Evolutionary conservation across 2,888 invertebrate species (phyloP).

Genomic region (Pollenia griseotomentosa): DNA sequence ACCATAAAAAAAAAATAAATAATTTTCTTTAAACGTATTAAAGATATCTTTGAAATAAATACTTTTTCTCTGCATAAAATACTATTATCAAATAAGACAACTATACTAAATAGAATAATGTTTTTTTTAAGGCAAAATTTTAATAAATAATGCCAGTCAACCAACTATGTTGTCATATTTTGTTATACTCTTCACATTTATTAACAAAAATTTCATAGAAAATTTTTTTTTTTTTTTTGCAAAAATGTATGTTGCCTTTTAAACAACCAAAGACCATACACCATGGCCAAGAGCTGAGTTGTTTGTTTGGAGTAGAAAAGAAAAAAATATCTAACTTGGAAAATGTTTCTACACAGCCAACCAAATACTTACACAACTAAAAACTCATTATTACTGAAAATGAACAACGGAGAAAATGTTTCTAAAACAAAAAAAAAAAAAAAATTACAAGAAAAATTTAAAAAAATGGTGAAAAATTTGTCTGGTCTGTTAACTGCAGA

Average conservation of each 20-base stretch:
- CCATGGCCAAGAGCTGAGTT: slow-evolving; percentile 36
- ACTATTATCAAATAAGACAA: no score
- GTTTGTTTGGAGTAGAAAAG: background rate
- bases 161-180: slow-evolving; percentile 24
- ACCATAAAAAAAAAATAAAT: no score
- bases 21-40: no score
- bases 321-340: background rate
- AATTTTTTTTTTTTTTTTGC: background rate
- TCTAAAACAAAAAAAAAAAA: slow-evolving; percentile 4
- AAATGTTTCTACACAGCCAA: background rate
- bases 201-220: background rate
- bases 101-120: background rate
- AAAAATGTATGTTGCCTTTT: background rate
- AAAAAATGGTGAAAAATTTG: slow-evolving; percentile 36
- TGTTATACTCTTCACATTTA: slow-evolving; percentile 24
- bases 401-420: background rate
- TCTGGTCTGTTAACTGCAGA: slow-evolving; percentile 60
- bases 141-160: slow-evolving; percentile 34
- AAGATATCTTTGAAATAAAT: no score
- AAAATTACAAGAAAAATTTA: background rate
- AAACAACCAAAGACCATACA: background rate
- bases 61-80: no score
- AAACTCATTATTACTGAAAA: slow-evolving; percentile 44
- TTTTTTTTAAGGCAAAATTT: slow-evolving; percentile 25
- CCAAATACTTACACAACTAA: background rate